Evolutionary conservation across 2,113 vertebrate genomes (phyloP).

Genomic region (Abramis brama): DNA sequence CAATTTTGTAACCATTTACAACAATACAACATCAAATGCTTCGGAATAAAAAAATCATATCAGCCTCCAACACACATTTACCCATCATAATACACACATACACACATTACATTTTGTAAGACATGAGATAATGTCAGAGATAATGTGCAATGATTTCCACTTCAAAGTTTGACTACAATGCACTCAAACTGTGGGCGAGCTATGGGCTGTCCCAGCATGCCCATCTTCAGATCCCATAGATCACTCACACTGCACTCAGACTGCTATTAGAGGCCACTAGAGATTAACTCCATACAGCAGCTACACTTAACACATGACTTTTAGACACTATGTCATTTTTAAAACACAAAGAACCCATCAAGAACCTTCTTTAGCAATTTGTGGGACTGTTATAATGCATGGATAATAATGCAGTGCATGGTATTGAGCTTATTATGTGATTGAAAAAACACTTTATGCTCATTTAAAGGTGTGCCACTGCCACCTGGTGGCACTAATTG

Average conservation of each 20-base stretch:
- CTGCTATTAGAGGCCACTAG: conserved; percentile 26
- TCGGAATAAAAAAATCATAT: neutral
- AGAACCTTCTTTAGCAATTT: neutral
- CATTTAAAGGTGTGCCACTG: conserved; percentile 24
- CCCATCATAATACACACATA: neutral
- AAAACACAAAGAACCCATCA: neutral
- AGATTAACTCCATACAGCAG: neutral
- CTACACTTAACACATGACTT: neutral
- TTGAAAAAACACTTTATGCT: neutral
- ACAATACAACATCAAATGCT: neutral
- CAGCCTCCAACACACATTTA: neutral
- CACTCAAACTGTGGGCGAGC: neutral
- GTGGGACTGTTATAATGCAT: neutral
- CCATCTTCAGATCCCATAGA: neutral
- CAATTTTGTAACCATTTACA: neutral
- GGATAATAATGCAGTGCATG: neutral
- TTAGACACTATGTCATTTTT: neutral
- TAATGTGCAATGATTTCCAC: neutral
- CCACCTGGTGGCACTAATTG: conserved; percentile 32
- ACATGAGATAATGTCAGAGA: neutral
- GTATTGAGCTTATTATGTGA: neutral
- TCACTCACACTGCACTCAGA: neutral
- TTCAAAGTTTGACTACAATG: neutral
- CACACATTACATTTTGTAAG: neutral
- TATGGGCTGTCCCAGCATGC: neutral